phyloP scores from a whole-genome alignment of 2,888 invertebrate genomes.

The Bugulina stolonifera region DNA sequence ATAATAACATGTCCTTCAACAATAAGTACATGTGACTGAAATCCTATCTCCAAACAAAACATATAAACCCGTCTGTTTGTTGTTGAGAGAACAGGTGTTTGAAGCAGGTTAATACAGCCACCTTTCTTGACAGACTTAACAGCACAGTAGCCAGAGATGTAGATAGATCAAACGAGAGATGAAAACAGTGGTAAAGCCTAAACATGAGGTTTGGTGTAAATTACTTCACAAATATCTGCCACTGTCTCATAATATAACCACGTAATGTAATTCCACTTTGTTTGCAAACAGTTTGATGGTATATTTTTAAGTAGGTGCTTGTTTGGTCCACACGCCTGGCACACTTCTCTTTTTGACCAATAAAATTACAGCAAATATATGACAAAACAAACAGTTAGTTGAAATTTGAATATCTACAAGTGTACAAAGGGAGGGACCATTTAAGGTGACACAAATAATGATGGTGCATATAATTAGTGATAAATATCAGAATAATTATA shows the following conservation, averaged over 20 bases:
- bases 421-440: background rate
- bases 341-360: background rate
- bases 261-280: background rate
- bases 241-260: background rate
- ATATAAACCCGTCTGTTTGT: no score
- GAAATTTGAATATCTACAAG: no score
- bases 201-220: background rate
- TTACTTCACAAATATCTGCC: background rate
- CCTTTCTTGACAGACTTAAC: no score
- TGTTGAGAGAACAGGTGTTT: no score
- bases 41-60: no score
- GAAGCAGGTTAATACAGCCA: no score
- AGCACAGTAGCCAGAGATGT: no score
- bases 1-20: no score
- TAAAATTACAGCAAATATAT: background rate
- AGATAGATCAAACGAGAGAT: no score
- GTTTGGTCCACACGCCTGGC: background rate
- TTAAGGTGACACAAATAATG: background rate
- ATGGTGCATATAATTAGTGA: conserved; percentile 17
- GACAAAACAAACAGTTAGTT: no score
- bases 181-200: no score
- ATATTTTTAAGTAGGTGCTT: background rate
- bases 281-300: background rate
- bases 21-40: no score
- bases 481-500: background rate